Evolutionary conservation across 2,113 vertebrate genomes (phyloP).

Genomic region (Canis aureus): DNA sequence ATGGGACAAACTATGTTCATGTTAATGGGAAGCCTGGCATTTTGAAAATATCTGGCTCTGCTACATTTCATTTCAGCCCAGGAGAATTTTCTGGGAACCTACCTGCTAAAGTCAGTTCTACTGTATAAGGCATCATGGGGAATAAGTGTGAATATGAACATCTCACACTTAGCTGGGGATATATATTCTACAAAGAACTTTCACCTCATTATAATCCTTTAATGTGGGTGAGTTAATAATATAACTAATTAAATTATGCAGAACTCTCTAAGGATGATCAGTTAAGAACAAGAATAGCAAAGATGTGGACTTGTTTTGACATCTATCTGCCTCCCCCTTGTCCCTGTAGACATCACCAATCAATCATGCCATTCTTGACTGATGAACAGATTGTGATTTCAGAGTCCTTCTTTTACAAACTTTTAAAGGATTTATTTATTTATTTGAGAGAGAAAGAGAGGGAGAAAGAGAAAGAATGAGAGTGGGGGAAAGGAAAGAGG

Average conservation of each 20-base stretch:
- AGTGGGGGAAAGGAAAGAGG: neutral
- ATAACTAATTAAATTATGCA: neutral
- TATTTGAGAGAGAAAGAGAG: neutral
- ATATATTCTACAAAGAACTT: neutral
- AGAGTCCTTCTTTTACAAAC: conserved; percentile 1
- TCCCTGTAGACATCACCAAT: neutral
- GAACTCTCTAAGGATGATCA: neutral
- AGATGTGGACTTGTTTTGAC: neutral
- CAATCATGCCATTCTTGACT: neutral
- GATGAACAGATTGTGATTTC: neutral
- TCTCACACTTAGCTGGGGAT: neutral
- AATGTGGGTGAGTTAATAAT: neutral
- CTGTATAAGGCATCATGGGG: neutral
- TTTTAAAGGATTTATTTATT: neutral
- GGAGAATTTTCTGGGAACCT: conserved; percentile 44
- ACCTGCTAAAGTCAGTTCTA: conserved; percentile 19
- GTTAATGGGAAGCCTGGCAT: neutral
- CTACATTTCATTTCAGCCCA: conserved; percentile 12
- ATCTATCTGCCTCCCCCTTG: neutral
- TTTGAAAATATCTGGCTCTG: conserved; percentile 20
- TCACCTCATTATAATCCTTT: conserved; percentile 23
- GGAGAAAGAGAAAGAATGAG: neutral
- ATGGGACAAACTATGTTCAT: neutral
- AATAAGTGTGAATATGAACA: neutral
- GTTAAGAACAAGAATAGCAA: neutral